Evolutionary conservation across 1,140 invertebrate genomes (phyloP).

Genomic region (Oscheius sp.): DNA sequence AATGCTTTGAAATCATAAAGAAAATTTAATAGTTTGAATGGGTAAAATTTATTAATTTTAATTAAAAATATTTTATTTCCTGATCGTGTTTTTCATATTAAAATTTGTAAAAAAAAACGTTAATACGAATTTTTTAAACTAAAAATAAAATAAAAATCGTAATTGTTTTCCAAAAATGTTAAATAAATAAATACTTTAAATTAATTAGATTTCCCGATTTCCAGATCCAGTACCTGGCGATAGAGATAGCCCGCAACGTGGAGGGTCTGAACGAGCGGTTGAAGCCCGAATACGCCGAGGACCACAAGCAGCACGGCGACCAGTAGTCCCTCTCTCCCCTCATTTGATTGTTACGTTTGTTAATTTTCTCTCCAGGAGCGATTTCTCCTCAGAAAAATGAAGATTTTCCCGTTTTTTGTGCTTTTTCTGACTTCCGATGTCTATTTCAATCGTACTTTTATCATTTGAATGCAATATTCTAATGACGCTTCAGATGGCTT

Average conservation of each 20-base stretch:
- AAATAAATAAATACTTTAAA: too few relatives aligned
- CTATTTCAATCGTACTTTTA: not conserved
- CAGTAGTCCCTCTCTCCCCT: not conserved
- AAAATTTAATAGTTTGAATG: too few relatives aligned
- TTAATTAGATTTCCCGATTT: not conserved
- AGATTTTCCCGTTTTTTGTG: not conserved
- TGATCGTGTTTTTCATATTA: too few relatives aligned
- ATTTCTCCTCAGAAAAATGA: not conserved
- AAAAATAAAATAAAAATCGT: too few relatives aligned
- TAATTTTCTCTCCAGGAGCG: not conserved
- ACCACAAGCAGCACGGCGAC: not conserved
- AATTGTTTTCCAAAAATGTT: too few relatives aligned
- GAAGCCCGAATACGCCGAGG: slow-evolving; percentile 4
- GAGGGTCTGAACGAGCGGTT: slow-evolving; percentile 37
- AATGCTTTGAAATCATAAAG: too few relatives aligned
- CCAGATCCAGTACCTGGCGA: slow-evolving; percentile 36
- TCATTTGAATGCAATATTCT: too few relatives aligned
- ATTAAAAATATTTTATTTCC: too few relatives aligned
- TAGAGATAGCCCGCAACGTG: slow-evolving; percentile 35
- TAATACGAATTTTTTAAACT: too few relatives aligned
- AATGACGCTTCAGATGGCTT: slow-evolving; percentile 2
- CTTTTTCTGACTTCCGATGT: not conserved
- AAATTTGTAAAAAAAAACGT: too few relatives aligned
- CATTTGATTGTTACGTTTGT: not conserved
- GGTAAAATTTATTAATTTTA: too few relatives aligned